Conservation (phyloP, 2,113 vertebrate genomes). For the Oryzias melastigma region DNA sequence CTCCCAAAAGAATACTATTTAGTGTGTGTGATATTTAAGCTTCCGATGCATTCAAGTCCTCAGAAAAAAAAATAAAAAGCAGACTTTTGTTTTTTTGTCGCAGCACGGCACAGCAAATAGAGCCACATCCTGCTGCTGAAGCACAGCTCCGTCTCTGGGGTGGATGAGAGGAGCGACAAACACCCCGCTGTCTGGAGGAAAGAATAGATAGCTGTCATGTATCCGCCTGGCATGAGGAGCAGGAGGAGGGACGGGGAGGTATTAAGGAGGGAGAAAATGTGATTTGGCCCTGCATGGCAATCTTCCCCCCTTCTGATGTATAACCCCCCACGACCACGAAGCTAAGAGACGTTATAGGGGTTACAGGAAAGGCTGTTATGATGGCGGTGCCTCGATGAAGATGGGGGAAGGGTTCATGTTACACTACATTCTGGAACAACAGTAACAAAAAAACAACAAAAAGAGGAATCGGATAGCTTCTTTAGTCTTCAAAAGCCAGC, state of each 20-base stretch:
- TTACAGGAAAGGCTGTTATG: constrained; percentile 47
- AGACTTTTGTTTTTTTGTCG: constrained; percentile 36
- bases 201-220: constrained; percentile 65
- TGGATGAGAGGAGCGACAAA: constrained; percentile 68
- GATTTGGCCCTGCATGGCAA: constrained; percentile 59
- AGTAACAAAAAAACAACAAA: constrained; percentile 6
- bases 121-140: constrained; percentile 47
- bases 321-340: constrained; percentile 12
- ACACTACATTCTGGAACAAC: constrained; percentile 45
- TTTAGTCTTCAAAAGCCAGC: background rate
- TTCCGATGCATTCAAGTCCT: constrained; percentile 29
- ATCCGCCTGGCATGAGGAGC: constrained; percentile 40
- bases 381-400: constrained; percentile 30
- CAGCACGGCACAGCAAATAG: constrained; percentile 50
- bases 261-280: constrained; percentile 51
- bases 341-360: constrained; percentile 20
- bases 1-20: constrained; percentile 37
- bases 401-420: constrained; percentile 34
- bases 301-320: constrained; percentile 54
- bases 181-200: constrained; percentile 58
- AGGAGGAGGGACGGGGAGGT: constrained; percentile 14
- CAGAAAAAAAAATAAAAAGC: constrained; percentile 24
- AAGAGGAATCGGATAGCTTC: too few relatives aligned
- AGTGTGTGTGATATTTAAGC: constrained; percentile 32
- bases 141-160: constrained; percentile 53